Evolutionary conservation across 2,113 vertebrate genomes (phyloP).

Genomic region (Gobio gobio): DNA sequence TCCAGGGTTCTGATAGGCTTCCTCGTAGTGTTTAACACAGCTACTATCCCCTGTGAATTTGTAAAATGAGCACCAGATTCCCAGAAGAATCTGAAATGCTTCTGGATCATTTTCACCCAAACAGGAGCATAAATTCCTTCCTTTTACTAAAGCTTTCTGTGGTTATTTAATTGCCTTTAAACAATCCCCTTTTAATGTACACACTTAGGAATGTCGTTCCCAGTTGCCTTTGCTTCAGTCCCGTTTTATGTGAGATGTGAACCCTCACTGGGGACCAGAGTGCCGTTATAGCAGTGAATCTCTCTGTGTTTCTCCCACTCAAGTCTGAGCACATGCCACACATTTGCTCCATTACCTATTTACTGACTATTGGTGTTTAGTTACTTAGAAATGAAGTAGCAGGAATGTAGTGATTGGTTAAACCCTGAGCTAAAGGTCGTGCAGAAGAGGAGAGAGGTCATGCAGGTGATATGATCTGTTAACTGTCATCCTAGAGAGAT

Average conservation of each 20-base stretch:
- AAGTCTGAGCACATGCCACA: neutral
- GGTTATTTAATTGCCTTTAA: neutral
- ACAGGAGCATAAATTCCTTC: neutral
- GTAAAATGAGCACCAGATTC: neutral
- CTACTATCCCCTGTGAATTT: neutral
- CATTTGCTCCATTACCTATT: neutral
- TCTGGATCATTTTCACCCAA: neutral
- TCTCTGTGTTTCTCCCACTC: too few relatives aligned
- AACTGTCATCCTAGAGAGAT: too few relatives aligned
- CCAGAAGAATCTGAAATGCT: neutral
- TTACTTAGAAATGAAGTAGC: neutral
- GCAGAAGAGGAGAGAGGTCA: neutral
- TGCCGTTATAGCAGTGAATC: neutral
- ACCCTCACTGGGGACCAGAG: neutral
- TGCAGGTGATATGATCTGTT: neutral
- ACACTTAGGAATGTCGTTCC: neutral
- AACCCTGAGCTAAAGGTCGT: neutral
- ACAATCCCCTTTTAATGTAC: neutral
- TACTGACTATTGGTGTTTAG: neutral
- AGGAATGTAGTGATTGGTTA: neutral
- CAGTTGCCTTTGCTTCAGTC: neutral
- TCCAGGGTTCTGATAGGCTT: neutral
- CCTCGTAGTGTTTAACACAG: neutral
- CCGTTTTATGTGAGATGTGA: conserved; percentile 16
- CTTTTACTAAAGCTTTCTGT: conserved; percentile 19